phyloP scores from a whole-genome alignment of 2,113 vertebrate species.

The Cephalophus harveyi region DNA sequence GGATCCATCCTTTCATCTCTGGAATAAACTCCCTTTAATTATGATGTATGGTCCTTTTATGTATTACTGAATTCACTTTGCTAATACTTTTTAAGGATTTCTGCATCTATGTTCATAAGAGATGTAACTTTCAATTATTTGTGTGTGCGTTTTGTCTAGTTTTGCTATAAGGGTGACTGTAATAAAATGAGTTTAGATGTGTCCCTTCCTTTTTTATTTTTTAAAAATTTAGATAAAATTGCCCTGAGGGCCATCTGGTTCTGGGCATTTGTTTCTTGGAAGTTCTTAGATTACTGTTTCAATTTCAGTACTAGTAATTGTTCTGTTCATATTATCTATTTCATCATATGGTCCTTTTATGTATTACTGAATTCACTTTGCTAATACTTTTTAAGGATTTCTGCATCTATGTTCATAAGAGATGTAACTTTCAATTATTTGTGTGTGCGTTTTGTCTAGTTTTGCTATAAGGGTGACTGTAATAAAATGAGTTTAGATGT shows the following conservation, averaged over 20 bases:
- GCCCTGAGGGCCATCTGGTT: not conserved
- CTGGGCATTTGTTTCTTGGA: not conserved
- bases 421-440: not conserved
- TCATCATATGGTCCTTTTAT: too few species aligned
- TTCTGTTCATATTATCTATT: not conserved
- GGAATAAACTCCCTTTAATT: not conserved
- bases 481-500: not conserved
- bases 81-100: not conserved
- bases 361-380: not conserved
- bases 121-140: not conserved
- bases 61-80: not conserved
- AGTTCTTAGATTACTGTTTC: not conserved
- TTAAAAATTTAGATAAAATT: not conserved
- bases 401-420: not conserved
- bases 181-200: not conserved
- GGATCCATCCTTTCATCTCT: not conserved
- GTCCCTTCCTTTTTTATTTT: not conserved
- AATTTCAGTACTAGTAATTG: not conserved
- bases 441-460: not conserved
- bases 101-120: not conserved
- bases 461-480: not conserved
- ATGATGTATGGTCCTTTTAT: not conserved
- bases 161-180: not conserved
- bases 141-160: not conserved
- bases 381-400: not conserved